Conservation (phyloP, 2,113 vertebrate species). For the Tachycineta bicolor region DNA sequence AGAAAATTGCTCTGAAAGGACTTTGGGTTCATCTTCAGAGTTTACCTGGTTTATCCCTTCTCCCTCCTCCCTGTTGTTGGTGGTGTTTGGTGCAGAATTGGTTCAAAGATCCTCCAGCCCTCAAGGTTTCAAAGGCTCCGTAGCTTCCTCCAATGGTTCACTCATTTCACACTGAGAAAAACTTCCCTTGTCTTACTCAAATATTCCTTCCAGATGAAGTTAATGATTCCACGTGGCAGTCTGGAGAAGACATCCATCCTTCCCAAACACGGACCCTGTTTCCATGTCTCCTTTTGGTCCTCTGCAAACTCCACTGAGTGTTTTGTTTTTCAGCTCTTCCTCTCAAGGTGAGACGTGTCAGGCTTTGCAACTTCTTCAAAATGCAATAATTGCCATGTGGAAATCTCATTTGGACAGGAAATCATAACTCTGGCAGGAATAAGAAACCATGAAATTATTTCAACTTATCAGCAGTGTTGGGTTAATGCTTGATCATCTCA, state of each 20-base stretch:
- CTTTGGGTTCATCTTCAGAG: background rate
- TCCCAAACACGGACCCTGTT: accelerated
- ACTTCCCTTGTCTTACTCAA: background rate
- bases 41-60: background rate
- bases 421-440: background rate
- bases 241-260: background rate
- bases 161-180: background rate
- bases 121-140: background rate
- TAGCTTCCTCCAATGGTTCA: background rate
- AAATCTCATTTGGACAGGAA: background rate
- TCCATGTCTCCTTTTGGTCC: accelerated
- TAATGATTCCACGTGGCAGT: background rate
- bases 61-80: background rate
- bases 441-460: background rate
- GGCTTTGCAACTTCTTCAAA: background rate
- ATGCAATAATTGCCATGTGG: background rate
- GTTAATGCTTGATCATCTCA: background rate
- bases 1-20: background rate
- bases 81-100: background rate
- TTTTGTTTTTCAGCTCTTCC: background rate
- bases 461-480: background rate
- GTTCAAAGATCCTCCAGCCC: background rate
- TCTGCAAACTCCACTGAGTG: accelerated
- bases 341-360: background rate
- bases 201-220: background rate